Conservation (phyloP, 1,140 invertebrate species). For the Sitobion miscanthi region DNA sequence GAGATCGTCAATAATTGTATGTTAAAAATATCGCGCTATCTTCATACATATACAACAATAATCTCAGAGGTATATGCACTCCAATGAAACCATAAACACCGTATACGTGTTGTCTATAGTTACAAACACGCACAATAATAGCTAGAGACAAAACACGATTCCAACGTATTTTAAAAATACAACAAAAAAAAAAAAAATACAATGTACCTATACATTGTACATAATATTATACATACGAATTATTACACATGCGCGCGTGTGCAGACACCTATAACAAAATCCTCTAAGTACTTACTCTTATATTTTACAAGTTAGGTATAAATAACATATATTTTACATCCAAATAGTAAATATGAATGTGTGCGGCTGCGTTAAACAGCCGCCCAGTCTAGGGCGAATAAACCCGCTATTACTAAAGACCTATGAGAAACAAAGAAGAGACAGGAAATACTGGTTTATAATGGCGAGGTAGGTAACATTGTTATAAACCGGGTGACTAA, state of each 20-base stretch:
- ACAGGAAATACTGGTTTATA: slow-evolving; percentile 56
- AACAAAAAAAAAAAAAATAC: slow-evolving; percentile 18
- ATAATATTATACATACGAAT: neutral
- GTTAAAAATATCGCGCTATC: neutral
- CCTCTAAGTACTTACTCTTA: neutral
- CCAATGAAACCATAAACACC: neutral
- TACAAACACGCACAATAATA: neutral
- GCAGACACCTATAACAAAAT: neutral
- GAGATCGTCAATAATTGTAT: neutral
- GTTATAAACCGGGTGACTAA: slow-evolving; percentile 53
- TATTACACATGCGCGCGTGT: neutral
- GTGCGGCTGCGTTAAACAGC: neutral
- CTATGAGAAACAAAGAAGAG: slow-evolving; percentile 56
- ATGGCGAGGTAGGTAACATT: slow-evolving; percentile 52
- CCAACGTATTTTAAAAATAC: slow-evolving; percentile 11
- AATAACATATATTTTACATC: neutral
- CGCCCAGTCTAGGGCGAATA: slow-evolving; percentile 50
- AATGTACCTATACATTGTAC: neutral
- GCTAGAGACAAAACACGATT: neutral
- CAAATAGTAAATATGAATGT: neutral
- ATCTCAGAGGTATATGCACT: neutral
- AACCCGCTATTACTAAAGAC: slow-evolving; percentile 37
- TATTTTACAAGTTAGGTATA: neutral
- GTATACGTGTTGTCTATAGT: neutral
- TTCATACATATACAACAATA: neutral